These are phyloP conservation scores for Doryteuthis pealeii DNA, from an alignment of 1,140 invertebrate species.

Conservation along the genomic window DNA sequence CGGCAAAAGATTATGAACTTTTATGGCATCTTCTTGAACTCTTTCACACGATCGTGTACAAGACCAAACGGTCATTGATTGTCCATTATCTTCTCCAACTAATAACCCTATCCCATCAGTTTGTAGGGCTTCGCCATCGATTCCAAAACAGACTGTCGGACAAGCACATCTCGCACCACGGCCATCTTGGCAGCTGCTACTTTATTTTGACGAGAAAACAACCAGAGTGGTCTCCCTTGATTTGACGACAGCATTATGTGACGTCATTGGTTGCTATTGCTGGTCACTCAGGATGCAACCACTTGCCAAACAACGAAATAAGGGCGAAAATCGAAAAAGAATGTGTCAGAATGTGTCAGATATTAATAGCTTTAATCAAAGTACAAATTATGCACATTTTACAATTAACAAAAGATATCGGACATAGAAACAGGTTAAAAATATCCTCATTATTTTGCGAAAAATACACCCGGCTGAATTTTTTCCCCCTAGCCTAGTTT, in stretches of 20 bases:
- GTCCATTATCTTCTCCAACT: neutral
- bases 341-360: too few relatives aligned
- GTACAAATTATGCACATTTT: too few relatives aligned
- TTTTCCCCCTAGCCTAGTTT: too few relatives aligned
- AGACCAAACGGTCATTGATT: neutral
- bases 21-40: slow-evolving; percentile 6
- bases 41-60: neutral
- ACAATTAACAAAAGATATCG: too few relatives aligned
- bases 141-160: neutral
- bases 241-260: neutral
- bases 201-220: neutral
- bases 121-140: neutral
- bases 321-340: too few relatives aligned
- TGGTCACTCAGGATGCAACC: too few relatives aligned
- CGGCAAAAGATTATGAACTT: neutral
- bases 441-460: too few relatives aligned
- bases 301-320: too few relatives aligned
- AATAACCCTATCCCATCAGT: neutral
- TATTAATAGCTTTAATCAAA: too few relatives aligned
- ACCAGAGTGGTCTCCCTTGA: neutral
- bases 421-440: too few relatives aligned
- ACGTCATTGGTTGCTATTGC: too few relatives aligned
- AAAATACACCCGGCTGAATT: too few relatives aligned
- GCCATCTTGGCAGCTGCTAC: neutral
- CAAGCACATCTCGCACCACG: neutral